Percentiles rank a stretch among this genome's conserved stretches.
These are phyloP conservation scores for Aphelenchoides fujianensis DNA, from an alignment of 1,140 invertebrate species.

Conservation along the genomic window DNA sequence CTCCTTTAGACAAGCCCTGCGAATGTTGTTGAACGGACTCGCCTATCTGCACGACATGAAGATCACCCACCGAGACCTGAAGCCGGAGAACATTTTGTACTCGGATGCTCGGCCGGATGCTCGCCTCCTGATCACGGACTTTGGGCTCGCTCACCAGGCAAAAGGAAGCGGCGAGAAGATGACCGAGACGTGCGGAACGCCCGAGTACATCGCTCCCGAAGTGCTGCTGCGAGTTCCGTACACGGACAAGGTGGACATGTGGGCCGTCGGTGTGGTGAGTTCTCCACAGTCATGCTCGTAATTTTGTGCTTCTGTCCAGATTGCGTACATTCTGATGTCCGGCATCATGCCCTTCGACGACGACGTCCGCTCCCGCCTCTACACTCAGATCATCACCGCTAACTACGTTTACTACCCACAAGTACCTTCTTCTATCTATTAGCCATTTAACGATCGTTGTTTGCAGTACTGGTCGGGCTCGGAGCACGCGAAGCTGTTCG, in stretches of 20 bases:
- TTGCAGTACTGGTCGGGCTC: constrained; percentile 67
- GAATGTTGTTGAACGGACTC: constrained; percentile 63
- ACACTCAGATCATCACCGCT: constrained; percentile 67
- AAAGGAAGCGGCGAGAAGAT: constrained; percentile 56
- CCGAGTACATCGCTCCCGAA: constrained; percentile 55
- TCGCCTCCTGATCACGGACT: constrained; percentile 63
- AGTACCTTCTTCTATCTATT: too few species aligned
- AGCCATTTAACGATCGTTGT: too few species aligned
- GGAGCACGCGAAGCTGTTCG: constrained; percentile 66
- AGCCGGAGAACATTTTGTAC: constrained; percentile 63
- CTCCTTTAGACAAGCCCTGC: constrained; percentile 58
- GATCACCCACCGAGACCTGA: constrained; percentile 57
- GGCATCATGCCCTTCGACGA: constrained; percentile 68
- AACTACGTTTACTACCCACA: constrained; percentile 66
- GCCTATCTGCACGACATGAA: constrained; percentile 56
- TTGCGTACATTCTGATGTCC: constrained; percentile 62
- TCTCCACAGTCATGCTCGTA: too few species aligned
- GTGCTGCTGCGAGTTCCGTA: constrained; percentile 67
- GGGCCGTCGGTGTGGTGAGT: constrained; percentile 63
- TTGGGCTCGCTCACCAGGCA: constrained; percentile 60
- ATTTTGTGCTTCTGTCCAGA: too few species aligned
- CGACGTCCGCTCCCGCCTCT: constrained; percentile 65
- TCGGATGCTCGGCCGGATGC: constrained; percentile 62
- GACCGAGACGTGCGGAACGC: constrained; percentile 62
- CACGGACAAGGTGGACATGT: constrained; percentile 63